These are phyloP conservation scores for Caracal caracal DNA, from an alignment of 2,113 vertebrate species.

Conservation along the genomic window DNA sequence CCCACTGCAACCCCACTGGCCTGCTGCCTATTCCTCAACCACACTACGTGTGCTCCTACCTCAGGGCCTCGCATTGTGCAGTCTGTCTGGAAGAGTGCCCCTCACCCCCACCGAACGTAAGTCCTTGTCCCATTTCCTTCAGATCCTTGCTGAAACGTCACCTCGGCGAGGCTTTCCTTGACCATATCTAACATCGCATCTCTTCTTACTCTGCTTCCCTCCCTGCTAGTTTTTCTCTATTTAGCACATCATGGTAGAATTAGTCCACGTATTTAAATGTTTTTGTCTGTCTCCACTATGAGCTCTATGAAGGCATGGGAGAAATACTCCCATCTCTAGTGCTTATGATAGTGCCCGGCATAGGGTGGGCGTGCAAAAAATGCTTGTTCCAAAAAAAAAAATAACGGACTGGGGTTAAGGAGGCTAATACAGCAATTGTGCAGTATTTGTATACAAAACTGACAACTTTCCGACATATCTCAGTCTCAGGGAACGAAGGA, in stretches of 20 bases:
- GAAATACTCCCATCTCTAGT: neutral
- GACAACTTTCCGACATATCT: neutral
- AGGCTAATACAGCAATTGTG: neutral
- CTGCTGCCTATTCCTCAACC: neutral
- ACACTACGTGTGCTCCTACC: accelerated
- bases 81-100: no score
- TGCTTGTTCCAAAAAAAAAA: neutral
- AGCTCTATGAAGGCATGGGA: neutral
- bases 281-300: neutral
- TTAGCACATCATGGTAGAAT: neutral
- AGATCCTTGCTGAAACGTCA: neutral
- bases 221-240: neutral
- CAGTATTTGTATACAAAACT: neutral
- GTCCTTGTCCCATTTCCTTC: neutral
- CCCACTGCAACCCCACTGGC: neutral
- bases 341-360: neutral
- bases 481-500: neutral
- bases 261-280: neutral
- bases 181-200: neutral
- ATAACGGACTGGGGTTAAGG: neutral
- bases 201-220: neutral
- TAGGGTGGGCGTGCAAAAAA: neutral
- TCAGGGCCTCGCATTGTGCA: neutral
- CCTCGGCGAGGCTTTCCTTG: neutral
- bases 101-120: accelerated